Conservation (phyloP, 2,888 invertebrate genomes). For the Exephanes ischioxanthus region DNA sequence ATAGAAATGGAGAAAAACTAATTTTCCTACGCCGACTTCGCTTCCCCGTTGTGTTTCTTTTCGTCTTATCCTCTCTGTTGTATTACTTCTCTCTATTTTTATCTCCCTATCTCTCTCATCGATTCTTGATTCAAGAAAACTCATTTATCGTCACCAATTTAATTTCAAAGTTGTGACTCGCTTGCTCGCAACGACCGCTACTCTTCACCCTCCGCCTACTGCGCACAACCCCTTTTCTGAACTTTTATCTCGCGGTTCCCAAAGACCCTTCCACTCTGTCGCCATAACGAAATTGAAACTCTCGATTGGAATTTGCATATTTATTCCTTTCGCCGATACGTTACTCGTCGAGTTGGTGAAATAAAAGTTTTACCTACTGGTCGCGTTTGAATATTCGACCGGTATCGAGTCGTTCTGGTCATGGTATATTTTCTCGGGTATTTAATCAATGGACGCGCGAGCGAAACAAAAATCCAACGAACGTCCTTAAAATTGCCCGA, state of each 20-base stretch:
- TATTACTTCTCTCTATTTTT: background rate
- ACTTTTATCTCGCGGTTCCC: constrained; percentile 36
- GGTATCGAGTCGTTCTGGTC: background rate
- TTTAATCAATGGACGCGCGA: background rate
- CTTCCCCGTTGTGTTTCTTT: background rate
- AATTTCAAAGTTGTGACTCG: constrained; percentile 58
- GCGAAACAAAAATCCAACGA: background rate
- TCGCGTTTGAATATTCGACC: constrained; percentile 5
- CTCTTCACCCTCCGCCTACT: background rate
- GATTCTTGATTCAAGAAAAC: constrained; percentile 56
- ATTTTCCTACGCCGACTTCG: constrained; percentile 31
- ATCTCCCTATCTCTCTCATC: constrained; percentile 34
- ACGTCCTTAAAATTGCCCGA: background rate
- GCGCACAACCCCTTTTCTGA: constrained; percentile 8
- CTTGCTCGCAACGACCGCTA: constrained; percentile 6
- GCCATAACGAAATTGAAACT: constrained; percentile 54
- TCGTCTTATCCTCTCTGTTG: too few relatives aligned
- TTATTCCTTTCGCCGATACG: constrained; percentile 54
- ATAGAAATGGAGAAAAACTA: constrained; percentile 28
- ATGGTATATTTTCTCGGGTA: background rate
- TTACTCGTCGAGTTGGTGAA: constrained; percentile 12
- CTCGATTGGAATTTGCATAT: constrained; percentile 57
- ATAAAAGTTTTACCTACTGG: background rate
- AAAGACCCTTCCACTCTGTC: constrained; percentile 26
- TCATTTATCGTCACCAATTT: constrained; percentile 55